These are phyloP conservation scores for Theocolax elegans DNA, from an alignment of 1,140 invertebrate genomes.

Conservation along the genomic window DNA sequence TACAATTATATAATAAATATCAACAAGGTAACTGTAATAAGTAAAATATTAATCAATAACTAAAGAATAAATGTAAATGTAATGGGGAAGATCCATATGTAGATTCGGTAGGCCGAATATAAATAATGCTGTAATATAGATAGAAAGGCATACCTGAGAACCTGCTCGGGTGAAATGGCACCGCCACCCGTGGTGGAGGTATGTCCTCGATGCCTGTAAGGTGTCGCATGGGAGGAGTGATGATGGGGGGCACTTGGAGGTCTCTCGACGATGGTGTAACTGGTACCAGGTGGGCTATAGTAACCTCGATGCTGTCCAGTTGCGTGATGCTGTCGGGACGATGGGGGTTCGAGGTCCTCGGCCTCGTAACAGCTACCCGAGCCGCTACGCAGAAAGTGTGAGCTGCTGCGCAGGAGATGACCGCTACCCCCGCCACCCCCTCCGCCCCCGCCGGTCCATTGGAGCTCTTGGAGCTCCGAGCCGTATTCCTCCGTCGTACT, in stretches of 20 bases:
- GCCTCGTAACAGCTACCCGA: slow-evolving; percentile 64
- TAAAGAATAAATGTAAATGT: no score
- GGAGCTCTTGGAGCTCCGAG: slow-evolving; percentile 70
- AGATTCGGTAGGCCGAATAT: no score
- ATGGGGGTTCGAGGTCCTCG: slow-evolving; percentile 64
- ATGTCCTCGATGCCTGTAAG: slow-evolving; percentile 69
- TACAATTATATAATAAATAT: no score
- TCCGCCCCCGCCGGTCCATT: slow-evolving; percentile 65
- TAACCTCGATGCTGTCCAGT: slow-evolving; percentile 61
- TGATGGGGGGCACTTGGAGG: slow-evolving; percentile 79
- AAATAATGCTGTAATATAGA: neutral
- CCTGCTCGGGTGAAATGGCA: slow-evolving; percentile 82
- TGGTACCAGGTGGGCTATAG: slow-evolving; percentile 76
- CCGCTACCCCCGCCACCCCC: slow-evolving; percentile 57
- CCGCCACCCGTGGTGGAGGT: slow-evolving; percentile 64
- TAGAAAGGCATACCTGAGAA: slow-evolving; percentile 67
- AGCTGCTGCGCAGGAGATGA: slow-evolving; percentile 52
- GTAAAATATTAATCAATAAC: no score
- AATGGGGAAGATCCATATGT: no score
- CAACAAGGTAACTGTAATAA: no score
- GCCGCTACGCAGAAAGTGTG: slow-evolving; percentile 61
- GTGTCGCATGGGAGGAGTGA: slow-evolving; percentile 72
- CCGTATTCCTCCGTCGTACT: slow-evolving; percentile 67
- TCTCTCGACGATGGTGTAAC: slow-evolving; percentile 86
- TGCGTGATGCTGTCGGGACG: slow-evolving; percentile 46